A percentile compares a stretch with the other conserved stretches of the same genome.
Evolutionary conservation across 1,140 invertebrate genomes (phyloP).

Genomic region (Lepidostoma basale): DNA sequence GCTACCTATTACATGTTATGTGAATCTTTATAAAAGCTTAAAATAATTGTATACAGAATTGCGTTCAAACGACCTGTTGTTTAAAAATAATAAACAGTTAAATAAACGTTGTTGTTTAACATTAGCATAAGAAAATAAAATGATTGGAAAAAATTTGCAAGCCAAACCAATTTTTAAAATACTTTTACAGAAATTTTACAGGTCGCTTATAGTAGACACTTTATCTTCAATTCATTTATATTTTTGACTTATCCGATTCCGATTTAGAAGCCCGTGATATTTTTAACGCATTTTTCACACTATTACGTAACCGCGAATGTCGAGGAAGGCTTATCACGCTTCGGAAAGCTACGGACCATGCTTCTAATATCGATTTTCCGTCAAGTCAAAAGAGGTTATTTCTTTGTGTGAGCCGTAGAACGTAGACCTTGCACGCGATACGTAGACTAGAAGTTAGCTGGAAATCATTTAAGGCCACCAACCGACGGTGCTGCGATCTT

Average conservation of each 20-base stretch:
- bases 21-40: no score
- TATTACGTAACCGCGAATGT: not conserved
- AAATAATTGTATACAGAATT: no score
- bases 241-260: not conserved
- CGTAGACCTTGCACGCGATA: no score
- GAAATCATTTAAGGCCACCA: no score
- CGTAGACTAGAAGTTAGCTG: no score
- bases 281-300: not conserved
- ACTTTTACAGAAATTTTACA: no score
- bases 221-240: not conserved
- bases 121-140: not conserved
- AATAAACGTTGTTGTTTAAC: not conserved
- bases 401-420: conserved; percentile 8
- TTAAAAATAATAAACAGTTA: no score
- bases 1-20: no score
- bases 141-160: not conserved
- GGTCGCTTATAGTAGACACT: no score
- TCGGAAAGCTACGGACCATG: not conserved
- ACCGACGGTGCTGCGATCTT: no score
- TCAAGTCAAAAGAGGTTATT: conserved; percentile 6
- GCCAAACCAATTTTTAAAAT: not conserved
- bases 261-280: not conserved
- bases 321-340: not conserved
- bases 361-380: conserved; percentile 11
- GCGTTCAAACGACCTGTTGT: no score